Evolutionary conservation across 2,797 vertebrate genomes (phyloP).

Genomic region (Enteromius unitaeniatus): DNA sequence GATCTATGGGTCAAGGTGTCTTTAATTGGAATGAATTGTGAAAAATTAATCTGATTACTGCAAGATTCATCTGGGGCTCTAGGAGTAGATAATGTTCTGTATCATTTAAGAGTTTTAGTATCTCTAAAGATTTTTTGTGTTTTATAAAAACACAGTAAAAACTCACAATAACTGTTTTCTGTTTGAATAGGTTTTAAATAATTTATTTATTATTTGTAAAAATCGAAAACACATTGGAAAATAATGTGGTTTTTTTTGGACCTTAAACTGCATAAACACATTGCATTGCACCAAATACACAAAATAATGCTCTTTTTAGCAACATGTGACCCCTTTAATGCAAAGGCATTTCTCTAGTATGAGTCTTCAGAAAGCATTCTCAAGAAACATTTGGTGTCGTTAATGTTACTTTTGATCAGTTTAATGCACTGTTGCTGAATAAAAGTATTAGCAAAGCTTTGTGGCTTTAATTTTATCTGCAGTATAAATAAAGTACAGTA

Average conservation of each 20-base stretch:
- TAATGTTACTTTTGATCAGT: not conserved
- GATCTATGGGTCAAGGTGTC: not conserved
- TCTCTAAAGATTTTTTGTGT: not conserved
- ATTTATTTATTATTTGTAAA: too few relatives aligned
- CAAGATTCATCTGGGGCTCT: conserved; percentile 7
- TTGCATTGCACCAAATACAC: too few relatives aligned
- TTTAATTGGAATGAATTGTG: conserved; percentile 22
- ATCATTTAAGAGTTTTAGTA: not conserved
- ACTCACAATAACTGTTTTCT: not conserved
- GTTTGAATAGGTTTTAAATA: not conserved
- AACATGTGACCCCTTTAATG: too few relatives aligned
- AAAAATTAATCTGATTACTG: conserved; percentile 8
- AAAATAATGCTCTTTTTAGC: too few relatives aligned
- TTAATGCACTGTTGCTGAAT: not conserved
- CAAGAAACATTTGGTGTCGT: not conserved
- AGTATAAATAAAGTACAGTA: not conserved
- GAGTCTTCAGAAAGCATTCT: conserved; percentile 1
- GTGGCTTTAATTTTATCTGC: not conserved
- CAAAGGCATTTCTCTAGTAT: not conserved
- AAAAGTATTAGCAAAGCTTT: not conserved
- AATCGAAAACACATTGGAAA: too few relatives aligned
- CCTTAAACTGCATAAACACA: too few relatives aligned
- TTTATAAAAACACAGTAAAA: not conserved
- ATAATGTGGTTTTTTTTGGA: too few relatives aligned
- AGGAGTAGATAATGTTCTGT: not conserved